phyloP scores from a whole-genome alignment of 2,113 vertebrate species.

The Forbesichthys papilliferus region DNA sequence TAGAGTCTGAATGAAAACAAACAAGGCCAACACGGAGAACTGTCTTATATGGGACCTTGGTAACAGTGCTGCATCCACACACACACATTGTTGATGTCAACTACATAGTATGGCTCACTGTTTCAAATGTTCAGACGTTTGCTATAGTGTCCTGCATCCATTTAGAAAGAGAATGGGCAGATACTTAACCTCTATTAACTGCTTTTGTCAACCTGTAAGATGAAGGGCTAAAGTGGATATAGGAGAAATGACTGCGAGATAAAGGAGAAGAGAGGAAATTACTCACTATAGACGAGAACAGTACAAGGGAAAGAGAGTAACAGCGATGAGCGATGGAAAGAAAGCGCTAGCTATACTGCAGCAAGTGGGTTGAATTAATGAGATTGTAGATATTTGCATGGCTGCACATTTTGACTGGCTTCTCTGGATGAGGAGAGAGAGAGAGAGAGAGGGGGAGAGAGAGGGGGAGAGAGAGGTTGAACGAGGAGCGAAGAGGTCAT shows the following conservation, averaged over 20 bases:
- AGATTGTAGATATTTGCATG: slow-evolving; percentile 76
- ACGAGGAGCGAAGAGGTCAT: slow-evolving; percentile 17
- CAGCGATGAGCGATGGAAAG: slow-evolving; percentile 4
- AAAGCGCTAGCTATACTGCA: slow-evolving; percentile 33
- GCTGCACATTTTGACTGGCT: slow-evolving; percentile 74
- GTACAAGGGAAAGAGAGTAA: slow-evolving; percentile 31
- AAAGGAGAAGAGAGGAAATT: neutral
- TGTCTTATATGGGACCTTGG: too few relatives aligned
- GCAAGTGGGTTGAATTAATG: slow-evolving; percentile 71
- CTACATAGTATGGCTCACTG: too few relatives aligned
- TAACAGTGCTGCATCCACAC: too few relatives aligned
- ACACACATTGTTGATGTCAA: too few relatives aligned
- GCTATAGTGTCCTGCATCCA: slow-evolving; percentile 34
- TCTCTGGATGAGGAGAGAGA: slow-evolving; percentile 38
- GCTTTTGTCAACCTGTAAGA: slow-evolving; percentile 77
- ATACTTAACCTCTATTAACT: slow-evolving; percentile 62
- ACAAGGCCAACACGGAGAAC: neutral
- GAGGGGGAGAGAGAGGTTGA: slow-evolving; percentile 24
- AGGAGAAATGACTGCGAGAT: slow-evolving; percentile 6
- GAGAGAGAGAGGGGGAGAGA: slow-evolving; percentile 21
- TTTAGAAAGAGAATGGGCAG: slow-evolving; percentile 39
- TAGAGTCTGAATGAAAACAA: neutral
- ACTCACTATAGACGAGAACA: neutral
- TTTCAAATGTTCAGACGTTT: too few relatives aligned
- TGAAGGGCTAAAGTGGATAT: slow-evolving; percentile 41